Evolutionary conservation across 2,888 invertebrate species (phyloP).

Genomic region (Dicranocentrus wangi): DNA sequence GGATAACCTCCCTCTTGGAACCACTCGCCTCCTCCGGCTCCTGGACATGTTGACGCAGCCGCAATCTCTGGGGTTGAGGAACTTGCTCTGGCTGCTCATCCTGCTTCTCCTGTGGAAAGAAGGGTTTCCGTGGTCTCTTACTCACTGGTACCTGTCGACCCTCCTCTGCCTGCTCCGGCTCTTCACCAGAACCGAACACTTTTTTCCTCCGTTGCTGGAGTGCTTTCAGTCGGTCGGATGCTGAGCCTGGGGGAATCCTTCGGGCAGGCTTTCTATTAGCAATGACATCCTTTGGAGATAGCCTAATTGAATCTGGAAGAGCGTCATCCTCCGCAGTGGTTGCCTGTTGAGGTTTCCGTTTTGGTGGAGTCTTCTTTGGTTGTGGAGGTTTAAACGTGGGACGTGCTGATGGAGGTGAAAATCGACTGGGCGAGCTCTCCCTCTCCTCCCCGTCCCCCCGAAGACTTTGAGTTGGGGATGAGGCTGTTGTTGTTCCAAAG

Average conservation of each 20-base stretch:
- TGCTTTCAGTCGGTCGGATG: constrained; percentile 68
- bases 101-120: not conserved
- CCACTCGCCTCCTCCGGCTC: constrained; percentile 34
- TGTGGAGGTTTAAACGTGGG: constrained; percentile 61
- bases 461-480: constrained; percentile 5
- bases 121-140: constrained; percentile 36
- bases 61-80: not conserved
- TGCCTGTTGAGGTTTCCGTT: constrained; percentile 31
- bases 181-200: constrained; percentile 44
- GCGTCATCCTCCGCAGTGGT: constrained; percentile 21
- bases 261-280: constrained; percentile 70
- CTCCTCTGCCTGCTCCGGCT: constrained; percentile 50
- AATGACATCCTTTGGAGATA: constrained; percentile 70
- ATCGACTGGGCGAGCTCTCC: constrained; percentile 23
- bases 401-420: constrained; percentile 46
- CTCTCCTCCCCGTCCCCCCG: constrained; percentile 20
- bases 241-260: constrained; percentile 70
- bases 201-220: constrained; percentile 66
- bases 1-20: constrained; percentile 31
- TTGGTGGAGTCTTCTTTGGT: constrained; percentile 30
- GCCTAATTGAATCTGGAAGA: constrained; percentile 67
- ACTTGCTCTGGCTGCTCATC: not conserved
- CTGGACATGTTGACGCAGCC: not conserved
- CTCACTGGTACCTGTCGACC: constrained; percentile 44
- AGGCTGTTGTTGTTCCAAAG: constrained; percentile 27